Base-by-base conservation (phyloP, 2,113 vertebrate genomes). In the Menidia beryllina region DNA sequence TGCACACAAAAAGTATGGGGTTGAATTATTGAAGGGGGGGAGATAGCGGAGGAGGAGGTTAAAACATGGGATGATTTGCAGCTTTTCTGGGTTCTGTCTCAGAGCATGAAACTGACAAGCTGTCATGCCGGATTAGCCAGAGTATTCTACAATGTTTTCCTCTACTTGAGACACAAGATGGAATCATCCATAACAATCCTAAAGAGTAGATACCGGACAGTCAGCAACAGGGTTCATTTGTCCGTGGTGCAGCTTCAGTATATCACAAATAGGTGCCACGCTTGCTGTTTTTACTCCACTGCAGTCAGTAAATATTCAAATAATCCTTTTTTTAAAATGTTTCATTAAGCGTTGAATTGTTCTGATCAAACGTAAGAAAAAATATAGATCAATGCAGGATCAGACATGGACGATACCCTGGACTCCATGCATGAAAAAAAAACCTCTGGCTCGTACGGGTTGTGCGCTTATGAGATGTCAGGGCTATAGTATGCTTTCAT, bases 71-170 rank as follows among this genome's bases (percentile, higher is more conserved):
- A 86, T 78, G 87, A 78, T 79, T 88, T 83, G 79, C 60, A 87
- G 75, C 77, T 88, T 88, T 78, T 87, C 78, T 87, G 87, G 80
- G 67, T 85, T 92, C 67, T 88, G 82, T 91, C 88, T 87, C 56
- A 11, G 72, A 88, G 69, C 81, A 78, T 72, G 81, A 68, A 83
- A 88, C 86, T 84, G 88, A 89, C 85, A 85, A 79, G 81, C 85
- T 92, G 91, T 85, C 87, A 83, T 72, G 85, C 74, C 63, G 67
- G 82, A 91, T 93, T 91, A 90, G 83, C 59, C 20, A 2, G 67
- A 83, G 73, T 26, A 57, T 81, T 89, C 67, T 81, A 79, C 86
- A 83, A 86, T 75, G 77, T 85, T 88, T 88, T 72, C 81, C 80
- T 82, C 88, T 73, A 87, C 84, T 87, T 82, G 71, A 81, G 60